Evolutionary conservation across 2,888 invertebrate genomes (phyloP), one percentile per base, ranked within the genome.

Genomic region (Lapara coniferarum): DNA sequence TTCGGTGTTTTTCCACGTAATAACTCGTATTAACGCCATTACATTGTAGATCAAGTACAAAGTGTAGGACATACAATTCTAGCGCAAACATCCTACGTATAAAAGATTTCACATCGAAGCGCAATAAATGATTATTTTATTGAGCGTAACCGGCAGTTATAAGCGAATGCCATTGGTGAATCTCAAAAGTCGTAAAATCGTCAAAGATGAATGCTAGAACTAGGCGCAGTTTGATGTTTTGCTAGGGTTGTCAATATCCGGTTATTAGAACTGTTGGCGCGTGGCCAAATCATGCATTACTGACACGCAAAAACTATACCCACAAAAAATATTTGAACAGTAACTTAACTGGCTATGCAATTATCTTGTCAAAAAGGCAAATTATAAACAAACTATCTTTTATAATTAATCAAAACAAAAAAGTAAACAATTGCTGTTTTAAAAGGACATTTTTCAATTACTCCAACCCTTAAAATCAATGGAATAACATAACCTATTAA

Each of bases 81-180:
- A 44, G n/a, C 52, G 52, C 44, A 68, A 59, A 59, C 59, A 69
- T 69, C 63, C 68, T 69, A 16, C 13, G 46, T 63, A 63, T 58
- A 59, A 59, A 63, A 63, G 53, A 69, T 69, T 63, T 69, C 74
- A 58, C 68, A 67, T 73, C 70, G 71, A 59, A 63, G 68, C 59
- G 75, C 75, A 79, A 80, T 79, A 78, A 80, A 80, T 78, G 79
- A 80, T 79, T 72, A 78, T 82, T 84, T 85, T 84, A 85, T 83
- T 82, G 81, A 83, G 80, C 85, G 83, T 82, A 81, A 79, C 82
- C 75, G 59, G 74, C 80, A 77, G 79, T 78, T 81, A 80, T 75
- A 74, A 75, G 74, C 76, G 73, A 76, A 77, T 77, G 73, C 77
- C 78, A 80, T 77, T 80, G 78, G 77, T 74, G 78, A 80, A 81